A percentile compares a stretch with the other conserved stretches of the same genome.
Evolutionary conservation across 2,888 invertebrate species (phyloP).

Genomic region (Drosophila pseudotalamancana): DNA sequence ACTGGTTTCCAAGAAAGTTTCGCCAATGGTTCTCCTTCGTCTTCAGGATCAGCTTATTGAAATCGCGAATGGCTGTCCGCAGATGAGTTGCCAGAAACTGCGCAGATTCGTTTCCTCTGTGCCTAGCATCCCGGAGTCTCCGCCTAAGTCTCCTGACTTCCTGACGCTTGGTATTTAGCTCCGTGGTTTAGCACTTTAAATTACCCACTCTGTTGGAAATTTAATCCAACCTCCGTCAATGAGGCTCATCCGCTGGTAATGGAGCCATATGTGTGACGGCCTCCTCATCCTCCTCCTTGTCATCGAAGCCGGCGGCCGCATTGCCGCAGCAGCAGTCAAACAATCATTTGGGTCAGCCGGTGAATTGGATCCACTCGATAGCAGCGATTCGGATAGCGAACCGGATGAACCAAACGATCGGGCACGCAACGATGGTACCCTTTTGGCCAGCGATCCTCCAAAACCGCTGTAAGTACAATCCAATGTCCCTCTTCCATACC

Average conservation of each 20-base stretch:
- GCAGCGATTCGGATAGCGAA: slow-evolving; percentile 92
- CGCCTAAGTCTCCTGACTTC: too few relatives aligned
- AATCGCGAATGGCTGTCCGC: too few relatives aligned
- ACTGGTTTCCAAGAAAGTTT: too few relatives aligned
- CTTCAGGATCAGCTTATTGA: too few relatives aligned
- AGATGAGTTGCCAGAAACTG: too few relatives aligned
- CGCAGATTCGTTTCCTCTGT: too few relatives aligned
- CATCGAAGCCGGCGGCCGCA: slow-evolving; percentile 82
- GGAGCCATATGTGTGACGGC: slow-evolving; percentile 71
- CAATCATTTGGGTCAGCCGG: slow-evolving; percentile 83
- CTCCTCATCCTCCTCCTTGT: slow-evolving; percentile 47
- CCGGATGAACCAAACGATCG: slow-evolving; percentile 92
- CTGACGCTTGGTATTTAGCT: too few relatives aligned
- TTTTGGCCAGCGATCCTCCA: slow-evolving; percentile 97
- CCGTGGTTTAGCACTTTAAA: too few relatives aligned
- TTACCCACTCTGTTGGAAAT: too few relatives aligned
- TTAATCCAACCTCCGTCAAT: too few relatives aligned
- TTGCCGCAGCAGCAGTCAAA: slow-evolving; percentile 83
- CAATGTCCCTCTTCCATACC: not conserved
- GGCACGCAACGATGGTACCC: slow-evolving; percentile 95
- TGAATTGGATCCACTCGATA: slow-evolving; percentile 88
- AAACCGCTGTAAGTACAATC: slow-evolving; percentile 97
- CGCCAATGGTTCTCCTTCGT: too few relatives aligned
- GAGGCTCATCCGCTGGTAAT: slow-evolving; percentile 72
- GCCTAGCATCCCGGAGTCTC: too few relatives aligned